Evolutionary conservation across 1,140 invertebrate genomes (phyloP).

Genomic region (Bombus polaris): DNA sequence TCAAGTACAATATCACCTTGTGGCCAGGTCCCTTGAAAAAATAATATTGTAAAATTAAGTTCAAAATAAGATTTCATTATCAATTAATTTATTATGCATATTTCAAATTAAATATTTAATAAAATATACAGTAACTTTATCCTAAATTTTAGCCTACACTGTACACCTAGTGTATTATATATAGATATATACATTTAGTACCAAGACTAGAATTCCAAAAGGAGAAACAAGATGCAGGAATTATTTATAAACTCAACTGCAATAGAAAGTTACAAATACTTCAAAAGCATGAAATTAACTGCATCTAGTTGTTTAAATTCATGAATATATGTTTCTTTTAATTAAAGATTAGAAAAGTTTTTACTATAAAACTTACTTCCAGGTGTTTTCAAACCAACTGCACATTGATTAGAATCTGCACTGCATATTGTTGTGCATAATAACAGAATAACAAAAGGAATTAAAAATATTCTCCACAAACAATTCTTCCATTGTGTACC

Average conservation of each 20-base stretch:
- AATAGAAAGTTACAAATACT: constrained; percentile 1
- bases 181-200: constrained; percentile 74
- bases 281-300: not conserved
- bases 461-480: constrained; percentile 59
- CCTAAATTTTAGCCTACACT: constrained; percentile 16
- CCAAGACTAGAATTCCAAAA: constrained; percentile 77
- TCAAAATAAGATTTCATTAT: not conserved
- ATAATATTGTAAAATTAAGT: constrained; percentile 7
- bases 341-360: not conserved
- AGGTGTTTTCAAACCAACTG: constrained; percentile 71
- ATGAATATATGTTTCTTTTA: constrained; percentile 10
- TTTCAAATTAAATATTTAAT: not conserved
- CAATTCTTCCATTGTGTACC: constrained; percentile 48
- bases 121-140: not conserved
- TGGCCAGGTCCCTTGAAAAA: constrained; percentile 81
- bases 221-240: constrained; percentile 70
- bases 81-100: not conserved
- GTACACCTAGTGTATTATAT: constrained; percentile 62
- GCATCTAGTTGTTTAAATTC: not conserved
- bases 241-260: constrained; percentile 73
- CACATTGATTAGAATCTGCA: constrained; percentile 65
- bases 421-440: constrained; percentile 51
- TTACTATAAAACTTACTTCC: constrained; percentile 73
- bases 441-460: constrained; percentile 57
- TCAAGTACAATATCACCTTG: constrained; percentile 82